These are phyloP conservation scores for Gasterosteus nipponicus DNA, from an alignment of 2,113 vertebrate genomes.

Conservation along the genomic window DNA sequence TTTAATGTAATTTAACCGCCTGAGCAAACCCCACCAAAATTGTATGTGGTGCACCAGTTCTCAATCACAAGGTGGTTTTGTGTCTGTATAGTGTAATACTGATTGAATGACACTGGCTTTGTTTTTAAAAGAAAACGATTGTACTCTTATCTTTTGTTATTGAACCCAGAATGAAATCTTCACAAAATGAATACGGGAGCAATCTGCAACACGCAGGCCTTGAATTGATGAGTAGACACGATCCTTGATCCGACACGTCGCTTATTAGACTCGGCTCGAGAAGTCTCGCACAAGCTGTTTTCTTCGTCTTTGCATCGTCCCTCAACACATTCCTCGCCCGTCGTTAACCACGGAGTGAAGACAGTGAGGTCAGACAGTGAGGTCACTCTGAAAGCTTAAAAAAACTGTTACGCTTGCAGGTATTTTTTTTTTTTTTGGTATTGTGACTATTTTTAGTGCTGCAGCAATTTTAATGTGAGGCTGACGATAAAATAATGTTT, in stretches of 20 bases:
- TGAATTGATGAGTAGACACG: slow-evolving; percentile 49
- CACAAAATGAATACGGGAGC: slow-evolving; percentile 49
- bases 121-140: slow-evolving; percentile 57
- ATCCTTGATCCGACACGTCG: slow-evolving; percentile 42
- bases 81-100: slow-evolving; percentile 71
- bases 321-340: slow-evolving; percentile 56
- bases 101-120: slow-evolving; percentile 65
- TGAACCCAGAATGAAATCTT: slow-evolving; percentile 50
- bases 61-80: slow-evolving; percentile 66
- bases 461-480: slow-evolving; percentile 12
- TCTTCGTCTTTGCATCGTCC: slow-evolving; percentile 42
- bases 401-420: slow-evolving; percentile 14
- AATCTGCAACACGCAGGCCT: slow-evolving; percentile 55
- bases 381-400: slow-evolving; percentile 32
- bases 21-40: slow-evolving; percentile 70
- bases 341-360: slow-evolving; percentile 39
- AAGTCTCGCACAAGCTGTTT: slow-evolving; percentile 73
- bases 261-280: slow-evolving; percentile 46
- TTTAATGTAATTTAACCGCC: slow-evolving; percentile 70
- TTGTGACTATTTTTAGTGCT: slow-evolving; percentile 13
- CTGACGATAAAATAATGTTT: slow-evolving; percentile 23
- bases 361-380: slow-evolving; percentile 45
- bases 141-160: slow-evolving; percentile 71
- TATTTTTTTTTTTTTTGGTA: slow-evolving; percentile 36
- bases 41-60: slow-evolving; percentile 71